Evolutionary conservation across 2,888 invertebrate genomes (phyloP).

Genomic region (Thera britannica): DNA sequence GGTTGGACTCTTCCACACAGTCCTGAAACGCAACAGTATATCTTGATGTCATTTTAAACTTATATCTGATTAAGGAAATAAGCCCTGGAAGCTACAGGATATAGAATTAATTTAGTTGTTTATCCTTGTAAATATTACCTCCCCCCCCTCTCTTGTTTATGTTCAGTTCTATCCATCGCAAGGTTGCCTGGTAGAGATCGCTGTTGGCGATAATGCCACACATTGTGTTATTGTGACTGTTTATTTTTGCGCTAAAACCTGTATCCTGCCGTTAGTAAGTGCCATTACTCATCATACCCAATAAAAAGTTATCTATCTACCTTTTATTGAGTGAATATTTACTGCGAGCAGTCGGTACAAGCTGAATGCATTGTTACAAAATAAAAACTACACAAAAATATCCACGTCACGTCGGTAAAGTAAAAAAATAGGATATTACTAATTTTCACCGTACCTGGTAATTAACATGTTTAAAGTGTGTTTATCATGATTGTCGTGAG

Average conservation of each 20-base stretch:
- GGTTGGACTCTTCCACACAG: slow-evolving; percentile 74
- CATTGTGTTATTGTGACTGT: too few relatives aligned
- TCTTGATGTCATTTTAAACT: neutral
- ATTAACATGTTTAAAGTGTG: slow-evolving; percentile 6
- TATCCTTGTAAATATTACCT: neutral
- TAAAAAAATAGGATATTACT: neutral
- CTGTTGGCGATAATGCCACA: too few relatives aligned
- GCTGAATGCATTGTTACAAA: too few relatives aligned
- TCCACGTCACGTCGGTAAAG: slow-evolving; percentile 25
- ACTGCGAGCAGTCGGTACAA: too few relatives aligned
- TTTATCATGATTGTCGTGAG: slow-evolving; percentile 9
- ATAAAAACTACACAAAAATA: neutral
- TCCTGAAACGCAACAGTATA: slow-evolving; percentile 55
- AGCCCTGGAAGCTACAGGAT: neutral
- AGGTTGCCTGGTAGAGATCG: too few relatives aligned
- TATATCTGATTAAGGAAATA: neutral
- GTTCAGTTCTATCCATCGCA: too few relatives aligned
- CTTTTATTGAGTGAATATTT: too few relatives aligned
- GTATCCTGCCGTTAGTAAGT: too few relatives aligned
- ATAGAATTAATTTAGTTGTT: neutral
- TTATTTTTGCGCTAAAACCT: too few relatives aligned
- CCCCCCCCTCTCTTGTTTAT: too few relatives aligned
- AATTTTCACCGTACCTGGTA: neutral
- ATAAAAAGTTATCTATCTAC: too few relatives aligned
- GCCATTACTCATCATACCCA: too few relatives aligned